Conservation (phyloP, 2,113 vertebrate genomes). For the Scolopax mira region DNA sequence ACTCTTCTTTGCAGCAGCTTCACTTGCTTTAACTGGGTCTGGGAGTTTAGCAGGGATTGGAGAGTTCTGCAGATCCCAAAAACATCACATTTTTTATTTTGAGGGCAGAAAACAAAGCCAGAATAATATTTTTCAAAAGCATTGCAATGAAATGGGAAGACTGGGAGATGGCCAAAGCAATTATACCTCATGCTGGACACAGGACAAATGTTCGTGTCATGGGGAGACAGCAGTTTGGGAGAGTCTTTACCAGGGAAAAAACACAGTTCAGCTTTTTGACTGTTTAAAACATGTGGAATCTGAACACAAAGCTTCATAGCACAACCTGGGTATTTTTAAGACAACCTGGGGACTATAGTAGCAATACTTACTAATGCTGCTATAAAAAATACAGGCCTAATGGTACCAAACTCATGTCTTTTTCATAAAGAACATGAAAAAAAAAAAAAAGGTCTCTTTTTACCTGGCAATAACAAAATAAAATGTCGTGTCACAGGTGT, state of each 20-base stretch:
- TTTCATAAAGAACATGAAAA: neutral
- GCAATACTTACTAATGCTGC: neutral
- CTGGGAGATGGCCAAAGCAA: neutral
- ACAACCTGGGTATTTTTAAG: neutral
- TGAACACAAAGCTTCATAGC: neutral
- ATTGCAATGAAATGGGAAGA: neutral
- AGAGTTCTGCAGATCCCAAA: slow-evolving; percentile 79
- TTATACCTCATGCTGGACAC: neutral
- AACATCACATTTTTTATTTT: neutral
- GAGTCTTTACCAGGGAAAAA: neutral
- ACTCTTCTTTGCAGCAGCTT: slow-evolving; percentile 96
- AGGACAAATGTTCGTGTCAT: neutral
- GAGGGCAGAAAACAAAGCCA: neutral
- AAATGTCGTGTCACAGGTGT: neutral
- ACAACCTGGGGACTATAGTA: neutral
- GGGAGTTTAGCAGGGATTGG: slow-evolving; percentile 91
- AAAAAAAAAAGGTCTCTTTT: neutral
- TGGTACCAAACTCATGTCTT: neutral
- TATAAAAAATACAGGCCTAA: neutral
- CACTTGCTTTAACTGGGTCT: slow-evolving; percentile 93
- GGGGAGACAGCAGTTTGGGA: neutral
- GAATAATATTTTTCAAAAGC: neutral
- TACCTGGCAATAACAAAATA: neutral
- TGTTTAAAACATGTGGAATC: neutral
- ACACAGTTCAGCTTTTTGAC: neutral